Evolutionary conservation across 2,797 vertebrate species (phyloP), one percentile per base, ranked within the genome.

Genomic region (Argya squamiceps): DNA sequence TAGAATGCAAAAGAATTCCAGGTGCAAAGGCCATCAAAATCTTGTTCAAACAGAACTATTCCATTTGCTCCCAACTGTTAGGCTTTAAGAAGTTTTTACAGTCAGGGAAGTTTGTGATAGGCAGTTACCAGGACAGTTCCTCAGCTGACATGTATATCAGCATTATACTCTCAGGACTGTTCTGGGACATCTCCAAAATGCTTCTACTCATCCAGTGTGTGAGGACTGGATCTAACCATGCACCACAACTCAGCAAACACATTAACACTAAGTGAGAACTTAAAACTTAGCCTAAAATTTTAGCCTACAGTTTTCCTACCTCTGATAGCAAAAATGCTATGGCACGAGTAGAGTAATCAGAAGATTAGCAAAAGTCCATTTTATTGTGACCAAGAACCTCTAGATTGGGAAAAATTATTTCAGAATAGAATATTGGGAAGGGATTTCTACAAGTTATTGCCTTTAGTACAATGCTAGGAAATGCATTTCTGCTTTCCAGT

Each of bases 61-160:
- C 36, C 21, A 18, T 67, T 74, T 75, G 8, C 11, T 79, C 34
- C 13, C 21, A 71, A 5, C 37, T 83, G 34, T 37, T 46, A 10
- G 9, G 26, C 6, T 44, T 46, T 29, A 58, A 68, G 34, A 73
- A 15, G 8, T 27, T 78, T 79, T 37, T 64, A 37, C 9, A 55
- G 36, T 6, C 1, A 1, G 36, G 1, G 1, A 84, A 77, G n/a
- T 55, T 47, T 6, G 10, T 2, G 15, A 55, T 19, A 7, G 9
- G 43, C 63, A 65, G 23, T 43, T 71, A 56, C 1, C 29, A n/a
- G 0, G 2, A 16, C 12, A 75, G 3, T 6, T 69, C 55, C 58
- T 56, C 75, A 69, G 37, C 5, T 78, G 36, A 23, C 11, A 12
- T 2, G 7, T 30, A 12, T 9, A 50, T 37, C 55, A 64, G 17